phyloP scores from a whole-genome alignment of 2,888 invertebrate species.

The Nemapogon koenigi region DNA sequence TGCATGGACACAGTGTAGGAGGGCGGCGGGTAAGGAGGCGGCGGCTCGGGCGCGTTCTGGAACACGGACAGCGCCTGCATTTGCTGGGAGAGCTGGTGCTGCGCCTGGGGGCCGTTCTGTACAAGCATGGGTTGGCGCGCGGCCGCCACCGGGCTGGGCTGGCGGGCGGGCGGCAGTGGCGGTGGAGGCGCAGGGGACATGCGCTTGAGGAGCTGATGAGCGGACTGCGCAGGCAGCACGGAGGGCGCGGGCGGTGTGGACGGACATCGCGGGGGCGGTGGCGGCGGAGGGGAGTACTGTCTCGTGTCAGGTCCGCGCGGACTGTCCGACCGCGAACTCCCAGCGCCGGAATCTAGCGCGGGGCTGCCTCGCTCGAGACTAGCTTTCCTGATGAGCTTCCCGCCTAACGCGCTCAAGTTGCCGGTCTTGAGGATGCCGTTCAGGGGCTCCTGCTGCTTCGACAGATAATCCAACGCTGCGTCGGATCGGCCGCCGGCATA shows the following conservation, averaged over 20 bases:
- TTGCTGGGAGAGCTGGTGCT: slow-evolving; percentile 87
- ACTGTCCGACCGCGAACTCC: slow-evolving; percentile 88
- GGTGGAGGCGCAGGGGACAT: slow-evolving; percentile 71
- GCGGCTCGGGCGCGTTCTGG: slow-evolving; percentile 70
- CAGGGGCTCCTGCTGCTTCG: slow-evolving; percentile 67
- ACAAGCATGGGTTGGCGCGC: slow-evolving; percentile 79
- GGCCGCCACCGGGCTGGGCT: slow-evolving; percentile 78
- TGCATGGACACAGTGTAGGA: slow-evolving; percentile 87
- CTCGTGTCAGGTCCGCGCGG: slow-evolving; percentile 76
- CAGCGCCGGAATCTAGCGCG: slow-evolving; percentile 86
- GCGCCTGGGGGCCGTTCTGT: slow-evolving; percentile 80
- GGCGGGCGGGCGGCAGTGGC: slow-evolving; percentile 68
- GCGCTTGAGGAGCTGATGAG: slow-evolving; percentile 63
- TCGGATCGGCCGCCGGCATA: slow-evolving; percentile 74
- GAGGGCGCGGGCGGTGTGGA: slow-evolving; percentile 77
- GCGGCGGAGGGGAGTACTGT: slow-evolving; percentile 73
- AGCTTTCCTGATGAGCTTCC: slow-evolving; percentile 85
- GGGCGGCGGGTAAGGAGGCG: slow-evolving; percentile 80
- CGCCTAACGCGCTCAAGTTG: slow-evolving; percentile 65
- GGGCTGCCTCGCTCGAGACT: slow-evolving; percentile 90
- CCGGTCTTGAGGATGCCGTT: slow-evolving; percentile 61
- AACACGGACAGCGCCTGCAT: slow-evolving; percentile 86
- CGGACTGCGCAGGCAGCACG: slow-evolving; percentile 70
- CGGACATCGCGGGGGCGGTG: slow-evolving; percentile 75
- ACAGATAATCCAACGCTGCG: slow-evolving; percentile 71